A percentile compares a stretch with the other conserved stretches of the same genome.
Conservation (phyloP, 2,797 vertebrate species). For the Danio jaintianensis region DNA sequence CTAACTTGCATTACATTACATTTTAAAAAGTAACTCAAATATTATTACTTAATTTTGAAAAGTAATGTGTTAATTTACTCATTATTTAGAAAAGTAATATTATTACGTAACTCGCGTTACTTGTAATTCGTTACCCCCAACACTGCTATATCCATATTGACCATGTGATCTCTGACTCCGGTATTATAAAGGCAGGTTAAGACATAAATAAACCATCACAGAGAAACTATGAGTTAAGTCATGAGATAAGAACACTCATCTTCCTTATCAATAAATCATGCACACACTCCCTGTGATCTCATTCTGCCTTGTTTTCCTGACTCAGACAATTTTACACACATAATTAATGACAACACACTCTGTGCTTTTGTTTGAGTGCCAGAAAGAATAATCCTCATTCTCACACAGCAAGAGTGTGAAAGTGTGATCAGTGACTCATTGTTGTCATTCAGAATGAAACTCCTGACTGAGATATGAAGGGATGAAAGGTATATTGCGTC, state of each 20-base stretch:
- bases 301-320: slow-evolving; percentile 8
- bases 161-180: background rate
- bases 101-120: too few relatives aligned
- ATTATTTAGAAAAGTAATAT: too few relatives aligned
- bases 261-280: slow-evolving; percentile 38
- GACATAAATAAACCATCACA: background rate
- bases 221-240: background rate
- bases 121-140: too few relatives aligned
- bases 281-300: slow-evolving; percentile 20
- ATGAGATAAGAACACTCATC: background rate
- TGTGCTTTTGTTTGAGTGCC: slow-evolving; percentile 21
- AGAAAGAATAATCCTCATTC: slow-evolving; percentile 30
- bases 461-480: slow-evolving; percentile 34
- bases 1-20: too few relatives aligned
- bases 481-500: slow-evolving; percentile 27
- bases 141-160: background rate
- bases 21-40: too few relatives aligned
- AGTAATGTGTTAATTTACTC: too few relatives aligned
- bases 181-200: background rate
- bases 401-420: slow-evolving; percentile 29
- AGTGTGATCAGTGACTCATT: slow-evolving; percentile 22
- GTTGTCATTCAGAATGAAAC: slow-evolving; percentile 16
- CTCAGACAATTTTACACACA: slow-evolving; percentile 16
- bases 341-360: slow-evolving; percentile 28
- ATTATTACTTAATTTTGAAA: too few relatives aligned